Evolutionary conservation across 2,797 vertebrate genomes (phyloP).

Genomic region (Antennarius maculatus): DNA sequence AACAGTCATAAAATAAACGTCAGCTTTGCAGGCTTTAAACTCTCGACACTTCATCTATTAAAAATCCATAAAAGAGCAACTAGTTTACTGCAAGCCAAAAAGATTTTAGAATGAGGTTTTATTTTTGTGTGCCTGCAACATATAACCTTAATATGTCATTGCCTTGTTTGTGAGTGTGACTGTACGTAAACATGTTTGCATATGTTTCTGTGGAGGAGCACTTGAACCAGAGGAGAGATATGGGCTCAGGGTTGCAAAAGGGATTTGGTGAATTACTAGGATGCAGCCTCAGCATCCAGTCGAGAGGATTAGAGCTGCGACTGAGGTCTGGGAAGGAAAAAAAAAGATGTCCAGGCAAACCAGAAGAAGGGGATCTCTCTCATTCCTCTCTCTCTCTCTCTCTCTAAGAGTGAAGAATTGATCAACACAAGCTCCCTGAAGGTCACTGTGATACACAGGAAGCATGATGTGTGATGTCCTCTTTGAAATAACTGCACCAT

Average conservation of each 20-base stretch:
- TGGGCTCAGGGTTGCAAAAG: constrained; percentile 62
- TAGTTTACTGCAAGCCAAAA: constrained; percentile 5
- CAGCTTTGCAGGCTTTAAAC: constrained; percentile 19
- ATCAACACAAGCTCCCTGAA: constrained; percentile 54
- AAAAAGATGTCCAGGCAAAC: constrained; percentile 63
- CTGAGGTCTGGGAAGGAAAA: constrained; percentile 51
- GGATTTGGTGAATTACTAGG: constrained; percentile 79
- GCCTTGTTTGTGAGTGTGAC: not conserved
- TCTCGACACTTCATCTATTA: constrained; percentile 31
- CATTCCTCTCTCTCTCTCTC: too few species aligned
- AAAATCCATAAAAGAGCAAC: constrained; percentile 9
- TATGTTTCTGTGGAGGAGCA: constrained; percentile 58
- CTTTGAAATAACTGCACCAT: not conserved
- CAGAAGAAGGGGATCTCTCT: constrained; percentile 53
- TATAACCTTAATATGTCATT: not conserved
- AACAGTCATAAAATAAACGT: constrained; percentile 24
- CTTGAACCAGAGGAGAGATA: constrained; percentile 69
- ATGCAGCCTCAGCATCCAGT: constrained; percentile 77
- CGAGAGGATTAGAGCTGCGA: constrained; percentile 72
- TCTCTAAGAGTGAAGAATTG: constrained; percentile 13
- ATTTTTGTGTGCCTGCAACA: not conserved
- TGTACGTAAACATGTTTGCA: constrained; percentile 20
- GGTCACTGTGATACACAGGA: constrained; percentile 37
- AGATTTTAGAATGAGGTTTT: not conserved
- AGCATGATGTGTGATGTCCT: not conserved